phyloP scores from a whole-genome alignment of 2,888 invertebrate species.

The Lobophora halterata region DNA sequence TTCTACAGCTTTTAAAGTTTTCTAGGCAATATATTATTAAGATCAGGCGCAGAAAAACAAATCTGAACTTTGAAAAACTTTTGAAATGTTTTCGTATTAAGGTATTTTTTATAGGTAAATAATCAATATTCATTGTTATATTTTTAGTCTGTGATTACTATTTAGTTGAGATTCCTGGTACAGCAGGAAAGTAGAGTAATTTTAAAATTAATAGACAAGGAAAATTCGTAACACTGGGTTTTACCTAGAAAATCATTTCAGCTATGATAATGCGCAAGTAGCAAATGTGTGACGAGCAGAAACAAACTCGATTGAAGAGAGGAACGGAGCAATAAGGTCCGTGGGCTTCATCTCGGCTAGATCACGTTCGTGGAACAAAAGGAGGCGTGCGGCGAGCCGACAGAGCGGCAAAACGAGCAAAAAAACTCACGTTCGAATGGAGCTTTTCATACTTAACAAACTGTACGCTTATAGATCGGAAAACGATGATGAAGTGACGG shows the following conservation, averaged over 20 bases:
- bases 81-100: slow-evolving; percentile 45
- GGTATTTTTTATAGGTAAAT: no score
- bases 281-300: slow-evolving; percentile 58
- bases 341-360: slow-evolving; percentile 71
- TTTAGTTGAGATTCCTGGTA: no score
- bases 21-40: slow-evolving; percentile 56
- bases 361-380: slow-evolving; percentile 77
- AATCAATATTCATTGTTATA: slow-evolving; percentile 16
- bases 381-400: slow-evolving; percentile 60
- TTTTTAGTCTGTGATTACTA: slow-evolving; percentile 20
- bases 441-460: slow-evolving; percentile 72
- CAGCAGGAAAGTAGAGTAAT: no score
- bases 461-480: slow-evolving; percentile 50
- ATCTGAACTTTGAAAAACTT: slow-evolving; percentile 50
- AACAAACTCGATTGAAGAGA: slow-evolving; percentile 66
- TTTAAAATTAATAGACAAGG: slow-evolving; percentile 53
- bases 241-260: slow-evolving; percentile 53
- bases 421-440: slow-evolving; percentile 69
- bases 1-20: slow-evolving; percentile 56
- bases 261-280: slow-evolving; percentile 53
- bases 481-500: slow-evolving; percentile 39
- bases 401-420: slow-evolving; percentile 57
- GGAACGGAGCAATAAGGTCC: slow-evolving; percentile 65
- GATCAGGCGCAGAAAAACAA: slow-evolving; percentile 57
- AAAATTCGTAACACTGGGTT: slow-evolving; percentile 45